A percentile compares a stretch with the other conserved stretches of the same genome.
These are phyloP conservation scores for Alosa alosa DNA, from an alignment of 2,113 vertebrate genomes.

Conservation along the genomic window DNA sequence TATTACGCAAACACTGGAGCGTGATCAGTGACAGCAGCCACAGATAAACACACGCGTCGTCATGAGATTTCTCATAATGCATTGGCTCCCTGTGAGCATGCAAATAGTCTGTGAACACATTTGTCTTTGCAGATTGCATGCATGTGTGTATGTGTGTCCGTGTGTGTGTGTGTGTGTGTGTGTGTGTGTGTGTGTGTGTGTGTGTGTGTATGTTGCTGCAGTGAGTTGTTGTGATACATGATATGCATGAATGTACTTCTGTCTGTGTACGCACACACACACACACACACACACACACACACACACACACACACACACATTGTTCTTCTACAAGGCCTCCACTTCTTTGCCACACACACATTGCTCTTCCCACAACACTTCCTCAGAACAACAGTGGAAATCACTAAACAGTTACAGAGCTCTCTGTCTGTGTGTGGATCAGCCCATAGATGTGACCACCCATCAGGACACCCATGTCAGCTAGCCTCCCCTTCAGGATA, in stretches of 20 bases:
- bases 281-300: background rate
- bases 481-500: background rate
- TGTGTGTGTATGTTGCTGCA: background rate
- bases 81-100: background rate
- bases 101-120: slow-evolving; percentile 53
- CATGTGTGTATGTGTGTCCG: slow-evolving; percentile 10
- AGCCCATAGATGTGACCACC: background rate
- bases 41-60: background rate
- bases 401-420: background rate
- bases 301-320: background rate
- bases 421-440: background rate
- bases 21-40: slow-evolving; percentile 6
- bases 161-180: slow-evolving; percentile 17
- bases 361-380: background rate
- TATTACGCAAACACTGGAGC: slow-evolving; percentile 66
- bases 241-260: background rate
- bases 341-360: background rate
- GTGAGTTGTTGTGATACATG: background rate
- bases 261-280: background rate
- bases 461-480: background rate
- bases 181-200: background rate
- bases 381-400: background rate
- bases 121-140: slow-evolving; percentile 26
- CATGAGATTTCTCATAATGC: slow-evolving; percentile 16
- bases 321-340: background rate